Percentiles rank a stretch among this genome's conserved stretches.
phyloP scores from a whole-genome alignment of 2,113 vertebrate genomes.

The Electrona antarctica region DNA sequence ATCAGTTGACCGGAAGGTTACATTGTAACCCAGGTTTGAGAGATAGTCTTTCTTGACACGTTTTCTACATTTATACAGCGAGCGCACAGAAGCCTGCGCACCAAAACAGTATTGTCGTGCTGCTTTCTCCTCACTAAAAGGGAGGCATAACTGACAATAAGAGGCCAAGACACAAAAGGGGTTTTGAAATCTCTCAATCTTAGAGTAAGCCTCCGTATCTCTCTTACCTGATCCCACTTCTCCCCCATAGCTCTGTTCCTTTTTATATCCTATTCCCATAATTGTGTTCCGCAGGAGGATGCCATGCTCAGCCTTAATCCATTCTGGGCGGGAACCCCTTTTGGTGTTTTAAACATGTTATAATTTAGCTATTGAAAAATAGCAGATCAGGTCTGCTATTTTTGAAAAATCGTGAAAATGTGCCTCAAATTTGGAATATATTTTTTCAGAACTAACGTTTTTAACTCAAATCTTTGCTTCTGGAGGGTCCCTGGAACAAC shows the following conservation, averaged over 20 bases:
- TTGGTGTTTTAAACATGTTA: too few species aligned
- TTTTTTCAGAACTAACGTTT: too few species aligned
- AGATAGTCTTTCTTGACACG: too few species aligned
- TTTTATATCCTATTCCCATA: constrained; percentile 34
- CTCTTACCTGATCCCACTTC: constrained; percentile 21
- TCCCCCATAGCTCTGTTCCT: constrained; percentile 35
- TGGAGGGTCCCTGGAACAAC: too few species aligned
- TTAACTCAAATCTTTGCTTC: too few species aligned
- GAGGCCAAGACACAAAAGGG: too few species aligned
- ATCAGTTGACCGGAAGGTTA: constrained; percentile 20
- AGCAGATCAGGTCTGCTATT: too few species aligned
- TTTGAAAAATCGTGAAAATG: too few species aligned
- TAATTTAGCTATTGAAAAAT: too few species aligned
- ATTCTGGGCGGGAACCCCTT: too few species aligned
- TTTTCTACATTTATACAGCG: too few species aligned
- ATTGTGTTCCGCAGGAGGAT: constrained; percentile 21
- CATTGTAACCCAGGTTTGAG: not conserved
- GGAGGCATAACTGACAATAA: constrained; percentile 23
- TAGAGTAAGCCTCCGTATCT: constrained; percentile 46
- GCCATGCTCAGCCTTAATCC: constrained; percentile 22
- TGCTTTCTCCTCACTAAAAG: constrained; percentile 23
- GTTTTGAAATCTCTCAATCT: constrained; percentile 8
- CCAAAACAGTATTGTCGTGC: constrained; percentile 11
- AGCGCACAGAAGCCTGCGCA: constrained; percentile 7
- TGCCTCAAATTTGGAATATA: too few species aligned